phyloP scores from a whole-genome alignment of 2,888 invertebrate species.

The Apeira syringaria region DNA sequence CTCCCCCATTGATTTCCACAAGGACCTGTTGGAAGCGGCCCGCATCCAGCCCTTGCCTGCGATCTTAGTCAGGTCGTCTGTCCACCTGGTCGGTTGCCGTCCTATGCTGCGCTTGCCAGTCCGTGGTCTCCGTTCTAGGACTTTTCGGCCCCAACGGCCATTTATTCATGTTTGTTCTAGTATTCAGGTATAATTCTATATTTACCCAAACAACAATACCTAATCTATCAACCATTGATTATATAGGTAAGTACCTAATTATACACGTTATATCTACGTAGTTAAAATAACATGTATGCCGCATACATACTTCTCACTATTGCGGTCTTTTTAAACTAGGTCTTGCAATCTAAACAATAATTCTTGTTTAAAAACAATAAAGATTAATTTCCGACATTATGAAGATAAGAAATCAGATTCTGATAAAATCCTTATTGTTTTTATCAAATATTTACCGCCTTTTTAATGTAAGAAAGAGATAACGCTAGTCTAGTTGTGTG shows the following conservation, averaged over 20 bases:
- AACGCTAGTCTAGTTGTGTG: conserved; percentile 2
- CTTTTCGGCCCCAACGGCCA: no score
- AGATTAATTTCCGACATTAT: conserved; percentile 6
- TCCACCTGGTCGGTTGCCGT: no score
- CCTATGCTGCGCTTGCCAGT: no score
- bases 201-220: background rate
- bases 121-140: no score
- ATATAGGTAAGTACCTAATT: no score
- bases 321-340: conserved; percentile 7
- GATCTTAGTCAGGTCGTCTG: no score
- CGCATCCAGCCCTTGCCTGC: no score
- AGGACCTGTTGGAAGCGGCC: no score
- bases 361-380: conserved; percentile 15
- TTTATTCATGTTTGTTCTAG: no score
- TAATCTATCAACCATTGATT: background rate
- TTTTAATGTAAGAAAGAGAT: conserved; percentile 7
- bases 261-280: background rate
- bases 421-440: conserved; percentile 8
- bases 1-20: no score
- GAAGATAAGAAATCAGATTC: conserved; percentile 11
- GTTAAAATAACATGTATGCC: background rate
- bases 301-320: background rate
- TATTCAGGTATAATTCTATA: no score
- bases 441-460: conserved; percentile 12
- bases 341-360: background rate